phyloP scores from a whole-genome alignment of 1,140 invertebrate species.

The Delia radicum region DNA sequence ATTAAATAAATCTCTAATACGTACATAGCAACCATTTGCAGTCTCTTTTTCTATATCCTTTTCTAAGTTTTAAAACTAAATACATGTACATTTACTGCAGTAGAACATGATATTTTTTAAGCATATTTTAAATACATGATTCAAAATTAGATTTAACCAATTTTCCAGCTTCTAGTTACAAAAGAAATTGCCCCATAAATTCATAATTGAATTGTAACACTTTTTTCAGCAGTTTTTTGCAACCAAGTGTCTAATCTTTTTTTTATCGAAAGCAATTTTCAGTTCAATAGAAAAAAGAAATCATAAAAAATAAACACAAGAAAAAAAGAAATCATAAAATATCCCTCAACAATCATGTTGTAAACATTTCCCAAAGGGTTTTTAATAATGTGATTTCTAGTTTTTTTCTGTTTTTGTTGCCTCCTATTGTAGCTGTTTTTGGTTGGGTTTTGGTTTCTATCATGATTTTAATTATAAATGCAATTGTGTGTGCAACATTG shows the following conservation, averaged over 20 bases:
- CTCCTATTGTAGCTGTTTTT: neutral
- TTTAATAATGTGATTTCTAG: neutral
- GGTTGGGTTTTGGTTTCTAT: neutral
- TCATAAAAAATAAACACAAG: neutral
- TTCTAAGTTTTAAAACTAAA: too few species aligned
- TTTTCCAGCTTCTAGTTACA: too few species aligned
- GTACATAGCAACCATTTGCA: too few species aligned
- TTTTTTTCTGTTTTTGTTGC: neutral
- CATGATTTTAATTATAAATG: neutral
- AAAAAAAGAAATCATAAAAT: neutral
- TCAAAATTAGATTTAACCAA: too few species aligned
- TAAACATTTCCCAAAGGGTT: constrained; percentile 2
- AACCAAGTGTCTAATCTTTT: neutral
- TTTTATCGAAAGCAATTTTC: neutral
- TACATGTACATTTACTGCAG: too few species aligned
- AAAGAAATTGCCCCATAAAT: neutral
- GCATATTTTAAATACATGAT: too few species aligned
- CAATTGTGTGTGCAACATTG: neutral
- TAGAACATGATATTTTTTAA: too few species aligned
- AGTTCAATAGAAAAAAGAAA: neutral
- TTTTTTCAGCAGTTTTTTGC: neutral
- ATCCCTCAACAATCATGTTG: constrained; percentile 1
- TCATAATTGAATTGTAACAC: constrained; percentile 1
- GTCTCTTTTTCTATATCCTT: too few species aligned
- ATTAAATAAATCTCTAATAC: too few species aligned